phyloP scores from a whole-genome alignment of 2,797 vertebrate species.

The Characodon lateralis region DNA sequence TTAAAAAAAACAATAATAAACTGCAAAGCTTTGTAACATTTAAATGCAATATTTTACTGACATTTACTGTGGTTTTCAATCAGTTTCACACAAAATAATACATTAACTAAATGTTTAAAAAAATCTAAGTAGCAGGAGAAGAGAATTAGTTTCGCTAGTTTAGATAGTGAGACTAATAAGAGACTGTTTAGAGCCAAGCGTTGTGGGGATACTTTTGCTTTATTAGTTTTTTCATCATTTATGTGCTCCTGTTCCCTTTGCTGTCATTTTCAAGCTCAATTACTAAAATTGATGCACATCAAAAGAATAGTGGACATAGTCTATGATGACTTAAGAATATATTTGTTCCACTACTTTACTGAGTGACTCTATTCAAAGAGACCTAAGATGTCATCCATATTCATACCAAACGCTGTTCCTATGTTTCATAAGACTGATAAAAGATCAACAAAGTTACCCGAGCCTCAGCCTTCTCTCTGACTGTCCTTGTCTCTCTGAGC shows the following conservation, averaged over 20 bases:
- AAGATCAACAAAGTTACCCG: slow-evolving; percentile 5
- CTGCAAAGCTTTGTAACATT: neutral
- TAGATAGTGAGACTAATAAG: neutral
- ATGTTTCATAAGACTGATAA: slow-evolving; percentile 13
- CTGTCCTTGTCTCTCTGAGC: neutral
- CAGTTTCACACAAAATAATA: neutral
- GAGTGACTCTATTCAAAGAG: neutral
- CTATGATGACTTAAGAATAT: neutral
- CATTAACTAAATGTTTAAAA: neutral
- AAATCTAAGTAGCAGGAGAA: neutral
- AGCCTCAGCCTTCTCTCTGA: neutral
- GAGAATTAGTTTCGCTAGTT: neutral
- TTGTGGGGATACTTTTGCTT: neutral
- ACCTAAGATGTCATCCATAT: neutral
- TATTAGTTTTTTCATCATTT: neutral
- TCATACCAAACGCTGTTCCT: neutral
- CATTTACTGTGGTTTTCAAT: neutral
- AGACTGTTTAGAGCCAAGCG: neutral
- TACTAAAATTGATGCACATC: neutral
- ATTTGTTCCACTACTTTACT: neutral
- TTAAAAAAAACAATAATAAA: neutral
- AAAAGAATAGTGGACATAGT: neutral
- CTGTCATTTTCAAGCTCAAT: neutral
- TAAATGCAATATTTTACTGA: neutral
- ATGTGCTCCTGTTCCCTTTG: neutral